A percentile compares a stretch with the other conserved stretches of the same genome.
phyloP scores from a whole-genome alignment of 2,888 invertebrate species.

The Meiosimyza platycephala region DNA sequence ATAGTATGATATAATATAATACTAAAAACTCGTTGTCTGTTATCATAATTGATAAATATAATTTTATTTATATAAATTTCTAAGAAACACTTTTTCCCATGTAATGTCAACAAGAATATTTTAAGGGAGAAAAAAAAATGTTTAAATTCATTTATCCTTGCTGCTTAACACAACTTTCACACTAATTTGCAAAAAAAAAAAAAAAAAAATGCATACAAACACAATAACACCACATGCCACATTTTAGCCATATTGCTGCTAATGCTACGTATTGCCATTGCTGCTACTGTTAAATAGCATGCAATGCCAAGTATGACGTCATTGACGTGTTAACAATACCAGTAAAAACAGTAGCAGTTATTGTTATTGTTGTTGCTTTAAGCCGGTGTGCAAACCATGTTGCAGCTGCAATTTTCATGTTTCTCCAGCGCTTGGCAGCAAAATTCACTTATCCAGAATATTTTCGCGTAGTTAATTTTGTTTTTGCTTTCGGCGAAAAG shows the following conservation, averaged over 20 bases:
- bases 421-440: not conserved
- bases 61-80: no score
- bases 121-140: not conserved
- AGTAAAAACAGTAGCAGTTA: constrained; percentile 11
- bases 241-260: constrained; percentile 10
- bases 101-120: no score
- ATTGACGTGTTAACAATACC: constrained; percentile 41
- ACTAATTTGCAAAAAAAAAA: not conserved
- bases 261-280: not conserved
- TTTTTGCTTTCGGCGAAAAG: not conserved
- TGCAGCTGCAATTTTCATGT: constrained; percentile 1
- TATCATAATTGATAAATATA: no score
- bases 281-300: not conserved
- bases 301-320: constrained; percentile 52
- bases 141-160: constrained; percentile 13
- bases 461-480: not conserved
- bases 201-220: not conserved
- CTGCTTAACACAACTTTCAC: constrained; percentile 11
- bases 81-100: no score
- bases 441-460: not conserved
- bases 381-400: constrained; percentile 8
- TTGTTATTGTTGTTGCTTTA: constrained; percentile 9
- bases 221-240: not conserved
- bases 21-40: no score
- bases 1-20: no score